phyloP scores from a whole-genome alignment of 2,797 vertebrate species.

The Neomorphus geoffroyi region DNA sequence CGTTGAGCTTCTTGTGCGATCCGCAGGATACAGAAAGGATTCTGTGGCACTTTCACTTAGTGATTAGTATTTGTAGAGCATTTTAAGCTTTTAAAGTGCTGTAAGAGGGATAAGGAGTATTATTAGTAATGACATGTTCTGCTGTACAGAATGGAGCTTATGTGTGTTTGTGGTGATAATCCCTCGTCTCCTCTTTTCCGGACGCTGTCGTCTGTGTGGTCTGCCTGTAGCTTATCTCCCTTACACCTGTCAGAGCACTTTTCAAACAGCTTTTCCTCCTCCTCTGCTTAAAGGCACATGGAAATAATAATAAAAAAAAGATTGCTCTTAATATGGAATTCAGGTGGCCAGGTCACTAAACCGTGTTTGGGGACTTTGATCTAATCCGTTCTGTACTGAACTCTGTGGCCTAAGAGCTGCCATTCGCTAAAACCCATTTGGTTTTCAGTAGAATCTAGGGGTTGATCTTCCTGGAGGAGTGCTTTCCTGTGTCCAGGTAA shows the following conservation, averaged over 20 bases:
- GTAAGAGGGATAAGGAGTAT: neutral
- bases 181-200: neutral
- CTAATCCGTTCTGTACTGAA: neutral
- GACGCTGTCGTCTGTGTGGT: neutral
- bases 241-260: neutral
- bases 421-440: neutral
- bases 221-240: constrained; percentile 1
- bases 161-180: constrained; percentile 21
- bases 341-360: neutral
- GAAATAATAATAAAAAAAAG: neutral
- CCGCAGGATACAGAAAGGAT: constrained; percentile 11
- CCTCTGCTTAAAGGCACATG: neutral
- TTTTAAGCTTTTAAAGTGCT: constrained; percentile 24
- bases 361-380: neutral
- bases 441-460: neutral
- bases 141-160: neutral
- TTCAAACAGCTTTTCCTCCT: constrained; percentile 16
- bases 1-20: neutral
- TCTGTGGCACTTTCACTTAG: constrained; percentile 22
- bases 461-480: neutral
- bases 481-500: neutral
- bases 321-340: neutral
- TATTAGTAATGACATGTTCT: neutral
- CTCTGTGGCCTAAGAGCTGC: neutral
- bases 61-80: constrained; percentile 40